Base-by-base conservation (phyloP, 2,888 invertebrate genomes). In the Bugula neritina region DNA sequence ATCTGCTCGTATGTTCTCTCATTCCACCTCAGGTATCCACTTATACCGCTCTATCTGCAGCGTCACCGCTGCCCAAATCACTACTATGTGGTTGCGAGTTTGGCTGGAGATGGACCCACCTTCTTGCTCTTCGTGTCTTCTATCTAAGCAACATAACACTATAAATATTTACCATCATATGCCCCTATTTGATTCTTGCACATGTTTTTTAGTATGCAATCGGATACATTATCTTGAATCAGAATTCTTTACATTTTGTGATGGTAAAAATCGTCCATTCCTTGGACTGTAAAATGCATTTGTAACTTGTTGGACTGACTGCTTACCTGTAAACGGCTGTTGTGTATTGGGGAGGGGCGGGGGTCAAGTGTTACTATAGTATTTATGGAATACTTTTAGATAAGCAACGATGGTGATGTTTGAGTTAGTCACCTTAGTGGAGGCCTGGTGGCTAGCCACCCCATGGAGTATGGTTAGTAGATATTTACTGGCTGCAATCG, bases 381-480 rank as follows among this genome's bases (percentile, higher is more conserved):
- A 25, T 25, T 63, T 63, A 31, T 63, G 63, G 63, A 63, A 27
- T 63, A 63, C 31, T 63, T 63, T 21, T 31, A 63, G 63, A 31
- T 63, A 63, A 34, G 1, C 27, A 63, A 31, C 13, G 63, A 63
- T 63, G 63, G 10, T 27, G 31, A 27, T n/a, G 63, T 5, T 34
- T 34, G 21, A 63, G 63, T 27, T 63, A 63, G 63, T 31, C 63
- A 63, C 63, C 17, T 10, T 31, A 25, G 10, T 13, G 63, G 27
- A 25, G 57, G 31, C 10, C 63, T 63, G 34, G 29, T 63, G 63
- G 31, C 63, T 63, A 63, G 31, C 63, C 63, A 31, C 31, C 5
- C 43, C 5, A 17, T 29, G 63, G 63, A 63, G 63, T 55, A 63
- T 63, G 63, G 63, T 63, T 63, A 63, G 63, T 63, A 63, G 63